Evolutionary conservation across 1,140 invertebrate genomes (phyloP), one percentile per base, ranked within the genome.

Genomic region (Hermatobates lingyangjiaoensis): DNA sequence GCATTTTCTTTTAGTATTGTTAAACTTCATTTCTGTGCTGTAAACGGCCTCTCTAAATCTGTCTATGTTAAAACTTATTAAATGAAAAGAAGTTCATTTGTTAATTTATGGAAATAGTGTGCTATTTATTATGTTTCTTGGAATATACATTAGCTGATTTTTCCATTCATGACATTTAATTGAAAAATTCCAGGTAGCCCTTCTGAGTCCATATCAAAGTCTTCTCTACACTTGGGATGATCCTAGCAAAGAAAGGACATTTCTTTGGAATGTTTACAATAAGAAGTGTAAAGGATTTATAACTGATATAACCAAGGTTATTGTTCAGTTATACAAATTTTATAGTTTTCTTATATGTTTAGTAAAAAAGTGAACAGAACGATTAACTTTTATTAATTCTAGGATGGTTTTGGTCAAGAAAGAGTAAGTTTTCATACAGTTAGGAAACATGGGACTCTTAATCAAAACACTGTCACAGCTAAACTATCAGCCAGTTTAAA

Each of bases 191-290:
- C 65, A 74, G 65, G 81, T 85, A 18, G 81, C 79, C 0, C 63
- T 88, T 15, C 63, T 89, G 21, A 84, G 78, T 63, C 82, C 84
- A 0, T 76, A 80, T 59, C 81, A 87, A 61, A 79, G 80, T 38
- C 66, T 87, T 52, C 60, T 87, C 5, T 87, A 87, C 62, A 88
- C 85, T 0, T 89, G 86, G 86, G 86, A 89, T 61, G 83, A 89
- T 66, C 84, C 83, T 0, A 74, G 74, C 3, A 75, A 79, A 52
- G 73, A 77, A 24, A 68, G 83, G 50, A 70, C 74, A 49, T 68
- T 89, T 0, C 69, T 83, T 42, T 88, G 86, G 84, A 88, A 87
- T 61, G 74, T 86, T 14, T 87, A 87, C 61, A 85, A 83, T 55
- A 79, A 82, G 57, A 84, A 84, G 60, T 76, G 74, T 21, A 72